Evolutionary conservation across 2,888 invertebrate genomes (phyloP).

Genomic region (Cabera pusaria): DNA sequence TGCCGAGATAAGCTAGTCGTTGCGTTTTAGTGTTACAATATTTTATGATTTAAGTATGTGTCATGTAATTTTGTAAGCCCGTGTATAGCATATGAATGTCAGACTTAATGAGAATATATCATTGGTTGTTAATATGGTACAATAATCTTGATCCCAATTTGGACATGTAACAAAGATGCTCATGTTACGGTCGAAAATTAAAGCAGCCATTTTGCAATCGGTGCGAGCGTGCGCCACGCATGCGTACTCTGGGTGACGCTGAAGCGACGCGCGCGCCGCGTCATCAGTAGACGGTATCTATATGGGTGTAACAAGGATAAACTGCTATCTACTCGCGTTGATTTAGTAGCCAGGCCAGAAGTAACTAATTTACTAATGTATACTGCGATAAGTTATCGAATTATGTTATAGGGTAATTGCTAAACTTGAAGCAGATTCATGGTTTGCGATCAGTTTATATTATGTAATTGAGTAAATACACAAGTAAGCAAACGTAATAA

Average conservation of each 20-base stretch:
- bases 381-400: constrained; percentile 11
- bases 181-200: constrained; percentile 38
- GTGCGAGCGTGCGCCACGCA: constrained; percentile 38
- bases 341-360: constrained; percentile 18
- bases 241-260: constrained; percentile 40
- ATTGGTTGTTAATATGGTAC: too few species aligned
- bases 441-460: too few species aligned
- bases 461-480: constrained; percentile 11
- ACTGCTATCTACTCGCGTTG: constrained; percentile 8
- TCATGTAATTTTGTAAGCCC: too few species aligned
- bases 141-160: constrained; percentile 17
- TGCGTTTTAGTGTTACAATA: too few species aligned
- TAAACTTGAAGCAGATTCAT: too few species aligned
- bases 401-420: too few species aligned
- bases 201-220: constrained; percentile 61
- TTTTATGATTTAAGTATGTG: too few species aligned
- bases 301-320: constrained; percentile 23
- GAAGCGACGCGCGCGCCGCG: constrained; percentile 39
- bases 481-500: too few species aligned
- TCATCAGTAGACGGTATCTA: constrained; percentile 28
- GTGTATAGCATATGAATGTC: too few species aligned
- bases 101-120: too few species aligned
- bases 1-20: constrained; percentile 12
- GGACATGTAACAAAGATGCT: constrained; percentile 30
- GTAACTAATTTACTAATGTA: constrained; percentile 14